Conservation (phyloP, 2,888 invertebrate species). For the Lottia gigantea region DNA sequence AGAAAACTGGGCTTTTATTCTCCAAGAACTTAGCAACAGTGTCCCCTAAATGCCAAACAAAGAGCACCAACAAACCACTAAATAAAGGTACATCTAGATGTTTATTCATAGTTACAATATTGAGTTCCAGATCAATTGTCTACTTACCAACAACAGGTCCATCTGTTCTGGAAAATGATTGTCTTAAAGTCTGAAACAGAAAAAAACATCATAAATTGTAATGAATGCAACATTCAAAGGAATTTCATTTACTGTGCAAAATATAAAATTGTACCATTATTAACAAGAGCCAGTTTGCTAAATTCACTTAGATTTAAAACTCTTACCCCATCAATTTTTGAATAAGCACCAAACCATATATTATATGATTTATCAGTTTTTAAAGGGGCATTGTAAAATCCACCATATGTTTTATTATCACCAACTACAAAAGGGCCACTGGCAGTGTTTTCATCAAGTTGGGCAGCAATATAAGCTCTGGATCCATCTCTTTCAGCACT, state of each 20-base stretch:
- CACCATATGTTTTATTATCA: conserved; percentile 80
- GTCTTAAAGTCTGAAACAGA: conserved; percentile 51
- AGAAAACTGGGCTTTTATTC: no score
- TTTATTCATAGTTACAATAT: no score
- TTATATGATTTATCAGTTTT: conserved; percentile 75
- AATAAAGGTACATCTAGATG: no score
- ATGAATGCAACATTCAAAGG: not conserved
- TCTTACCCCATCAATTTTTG: conserved; percentile 76
- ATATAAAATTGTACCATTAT: no score
- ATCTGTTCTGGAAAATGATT: conserved; percentile 58
- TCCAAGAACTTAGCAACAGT: no score
- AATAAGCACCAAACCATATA: conserved; percentile 80
- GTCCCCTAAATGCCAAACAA: no score
- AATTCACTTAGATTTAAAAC: no score
- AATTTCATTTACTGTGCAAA: no score
- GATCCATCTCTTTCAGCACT: conserved; percentile 77
- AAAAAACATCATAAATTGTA: not conserved
- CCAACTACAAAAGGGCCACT: conserved; percentile 81
- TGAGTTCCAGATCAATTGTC: no score
- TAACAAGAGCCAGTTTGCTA: no score
- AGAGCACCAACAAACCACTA: no score
- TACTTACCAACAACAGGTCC: conserved; percentile 51
- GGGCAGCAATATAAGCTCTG: conserved; percentile 86
- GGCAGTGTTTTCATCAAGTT: conserved; percentile 77
- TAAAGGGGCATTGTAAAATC: conserved; percentile 84